Base-by-base conservation (phyloP, 1,140 invertebrate genomes). In the Drosophila saltans region DNA sequence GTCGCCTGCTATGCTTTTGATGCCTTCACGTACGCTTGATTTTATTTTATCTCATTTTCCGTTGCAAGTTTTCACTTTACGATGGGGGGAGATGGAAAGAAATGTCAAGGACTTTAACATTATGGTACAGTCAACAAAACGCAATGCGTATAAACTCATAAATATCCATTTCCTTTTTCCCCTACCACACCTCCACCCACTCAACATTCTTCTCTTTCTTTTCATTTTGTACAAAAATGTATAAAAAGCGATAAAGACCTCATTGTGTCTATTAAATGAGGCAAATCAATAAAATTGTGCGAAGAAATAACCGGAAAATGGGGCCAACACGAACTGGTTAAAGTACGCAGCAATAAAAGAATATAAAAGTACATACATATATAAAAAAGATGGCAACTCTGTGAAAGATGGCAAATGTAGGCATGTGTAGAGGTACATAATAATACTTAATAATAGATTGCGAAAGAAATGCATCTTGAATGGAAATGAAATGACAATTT, bases 31-130 rank as follows among this genome's bases (percentile, higher is more conserved):
- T 59, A 36, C 33, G 57, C 57, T 59, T 59, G 33, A 59, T 59
- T 59, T 59, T 40, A 39, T 59, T 59, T 59, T 39, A 59, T 59
- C 57, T 59, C 57, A 59, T 59, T 39, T 59, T 39, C 6, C n/a
- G 56, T 36, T 58, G 56, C 56, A 58, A 58, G 56, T 58, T 59
- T 59, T 39, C 57, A 39, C 33, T 40, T 59, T 59, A 59, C 40
- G 33, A 5, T 8, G 8, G 45, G 21, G 21, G 45, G 8, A 21
- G 21, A 24, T 39, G 10, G 9, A 36, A 59, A 59, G 21, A 39
- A 40, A 59, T 59, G 57, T 59, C 57, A 59, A 59, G 33, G 57
- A 59, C 57, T 59, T 58, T 33, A 57, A 30, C 28, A 57, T 57
- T 57, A 30, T 9, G 40, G 21, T 39, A 10, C 33, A 40, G 26